A percentile compares a stretch with the other conserved stretches of the same genome.
Conservation (phyloP, 1,140 invertebrate species). For the Camponotus floridanus region DNA sequence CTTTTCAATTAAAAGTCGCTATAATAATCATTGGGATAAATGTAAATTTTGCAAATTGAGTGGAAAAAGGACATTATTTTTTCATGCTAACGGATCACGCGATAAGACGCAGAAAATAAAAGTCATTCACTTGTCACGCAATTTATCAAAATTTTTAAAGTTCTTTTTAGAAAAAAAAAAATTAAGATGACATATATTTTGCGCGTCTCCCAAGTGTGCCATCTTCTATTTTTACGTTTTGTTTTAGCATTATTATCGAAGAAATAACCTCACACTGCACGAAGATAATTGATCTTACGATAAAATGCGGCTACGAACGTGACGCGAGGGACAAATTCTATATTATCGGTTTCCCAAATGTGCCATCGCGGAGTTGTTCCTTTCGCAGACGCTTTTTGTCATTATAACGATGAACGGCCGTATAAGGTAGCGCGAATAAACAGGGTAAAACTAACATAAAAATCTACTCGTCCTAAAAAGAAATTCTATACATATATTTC, state of each 20-base stretch:
- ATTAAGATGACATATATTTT: background rate
- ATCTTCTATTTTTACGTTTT: background rate
- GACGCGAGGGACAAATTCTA: conserved; percentile 46
- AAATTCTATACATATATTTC: conserved; percentile 70
- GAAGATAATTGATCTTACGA: conserved; percentile 30
- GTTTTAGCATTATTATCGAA: background rate
- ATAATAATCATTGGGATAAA: background rate
- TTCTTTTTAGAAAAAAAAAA: background rate
- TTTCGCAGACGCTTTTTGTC: conserved; percentile 48
- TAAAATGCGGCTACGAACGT: conserved; percentile 29
- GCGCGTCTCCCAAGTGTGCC: too few species aligned
- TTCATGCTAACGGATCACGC: background rate
- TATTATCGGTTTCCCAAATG: conserved; percentile 49
- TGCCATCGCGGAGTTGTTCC: conserved; percentile 29
- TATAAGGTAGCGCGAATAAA: conserved; percentile 41
- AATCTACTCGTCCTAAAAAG: conserved; percentile 56
- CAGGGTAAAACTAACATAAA: conserved; percentile 55
- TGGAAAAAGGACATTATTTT: background rate
- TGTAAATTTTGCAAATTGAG: conserved; percentile 14
- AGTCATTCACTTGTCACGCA: too few species aligned
- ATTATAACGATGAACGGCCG: conserved; percentile 54
- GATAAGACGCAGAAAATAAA: too few species aligned
- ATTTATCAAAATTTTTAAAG: background rate
- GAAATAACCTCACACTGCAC: conserved; percentile 18
- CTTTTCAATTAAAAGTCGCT: conserved; percentile 1